phyloP scores from a whole-genome alignment of 92 coral and sea anemone species.

The Epizoanthus scotinus region DNA sequence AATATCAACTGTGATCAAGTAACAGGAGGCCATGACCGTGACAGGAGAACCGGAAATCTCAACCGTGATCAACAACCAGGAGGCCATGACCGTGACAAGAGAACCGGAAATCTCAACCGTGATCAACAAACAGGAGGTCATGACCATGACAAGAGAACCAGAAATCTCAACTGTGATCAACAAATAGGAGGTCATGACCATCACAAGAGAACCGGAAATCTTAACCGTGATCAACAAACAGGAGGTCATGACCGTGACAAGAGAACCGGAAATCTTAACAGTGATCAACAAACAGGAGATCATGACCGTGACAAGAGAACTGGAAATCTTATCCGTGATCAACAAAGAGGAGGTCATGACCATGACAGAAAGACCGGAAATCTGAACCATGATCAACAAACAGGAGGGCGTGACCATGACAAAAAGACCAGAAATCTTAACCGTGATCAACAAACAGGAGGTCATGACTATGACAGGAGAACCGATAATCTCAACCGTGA shows the following conservation, averaged over 20 bases:
- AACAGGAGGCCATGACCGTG: background rate
- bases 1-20: too few species aligned
- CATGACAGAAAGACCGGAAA: too few species aligned
- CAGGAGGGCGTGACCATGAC: too few species aligned
- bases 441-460: background rate
- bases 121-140: constrained; percentile 9
- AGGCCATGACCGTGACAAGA: constrained; percentile 9
- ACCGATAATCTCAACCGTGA: background rate
- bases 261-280: too few species aligned
- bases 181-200: constrained; percentile 18
- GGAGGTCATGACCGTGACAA: background rate
- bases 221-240: background rate
- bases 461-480: background rate
- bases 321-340: too few species aligned
- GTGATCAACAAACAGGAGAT: too few species aligned
- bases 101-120: constrained; percentile 18
- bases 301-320: too few species aligned
- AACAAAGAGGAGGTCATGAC: too few species aligned
- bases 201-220: constrained; percentile 29
- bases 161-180: too few species aligned
- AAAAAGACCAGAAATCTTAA: too few species aligned
- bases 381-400: too few species aligned
- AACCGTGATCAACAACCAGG: background rate
- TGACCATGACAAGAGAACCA: constrained; percentile 23
- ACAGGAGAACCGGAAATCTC: background rate